Evolutionary conservation across 2,113 vertebrate species (phyloP), one percentile per base, ranked within the genome.

Genomic region (Anhinga rufa): DNA sequence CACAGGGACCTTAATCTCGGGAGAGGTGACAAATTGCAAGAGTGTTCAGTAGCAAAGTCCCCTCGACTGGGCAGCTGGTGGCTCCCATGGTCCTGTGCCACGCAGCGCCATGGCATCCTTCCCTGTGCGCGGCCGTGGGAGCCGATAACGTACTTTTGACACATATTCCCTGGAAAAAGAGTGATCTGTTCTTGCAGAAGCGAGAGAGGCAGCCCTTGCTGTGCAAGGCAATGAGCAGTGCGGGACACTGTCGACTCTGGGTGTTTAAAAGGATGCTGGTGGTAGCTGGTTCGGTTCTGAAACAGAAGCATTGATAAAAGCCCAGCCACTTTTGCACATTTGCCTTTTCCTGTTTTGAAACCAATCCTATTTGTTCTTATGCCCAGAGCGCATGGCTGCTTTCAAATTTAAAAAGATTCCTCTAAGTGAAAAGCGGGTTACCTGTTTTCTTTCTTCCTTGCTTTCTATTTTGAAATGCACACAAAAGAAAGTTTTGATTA

Each of bases 51-150:
- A 46, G 19, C 25, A 6, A 80, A 82, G 31, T 54, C 28, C 24
- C 36, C 24, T 74, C 3, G 1, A 10, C 31, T 82, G 72, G 64
- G 60, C 36, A 87, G 34, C 26, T 70, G 46, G 12, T 84, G 81
- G 32, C 21, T 54, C 14, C 51, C 0, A 0, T 61, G 68, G 38
- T 71, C 34, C 82, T 58, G 11, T 52, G 51, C 46, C 86, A 32
- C 5, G 1, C 36, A 40, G 74, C 1, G 0, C 64, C 66, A 42
- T 0, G 1, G 12, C 34, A 42, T 40, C 76, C 44, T 54, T 68
- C 13, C 36, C 38, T 4, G 0, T 5, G 3, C 31, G 2, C 0
- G 2, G 54, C 62, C 20, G 0, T 8, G 31, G 58, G 58, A 69
- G 68, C 36, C 3, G 10, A 14, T n/a, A 4, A 26, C 4, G 0